Base-by-base conservation (phyloP, 2,888 invertebrate species). In the Drosophila robusta region DNA sequence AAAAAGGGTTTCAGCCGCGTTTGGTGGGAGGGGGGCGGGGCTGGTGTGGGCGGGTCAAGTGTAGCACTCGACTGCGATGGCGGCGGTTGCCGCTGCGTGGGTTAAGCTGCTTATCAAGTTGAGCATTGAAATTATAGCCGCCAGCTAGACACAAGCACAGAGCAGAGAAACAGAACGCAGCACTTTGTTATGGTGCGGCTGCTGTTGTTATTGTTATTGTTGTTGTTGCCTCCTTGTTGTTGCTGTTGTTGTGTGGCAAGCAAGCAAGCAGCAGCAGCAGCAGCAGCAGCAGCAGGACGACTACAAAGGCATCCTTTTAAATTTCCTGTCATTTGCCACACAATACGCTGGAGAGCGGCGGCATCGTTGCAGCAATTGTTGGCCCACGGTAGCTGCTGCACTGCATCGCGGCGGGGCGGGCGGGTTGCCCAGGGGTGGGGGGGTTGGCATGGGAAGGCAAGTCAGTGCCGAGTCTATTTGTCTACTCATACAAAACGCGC, bases 261-360 rank as follows among this genome's bases (percentile, higher is more conserved):
- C 46, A 71, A 65, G 52, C 49, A 41, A 47, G 44, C 45, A 11
- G 60, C 26, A 68, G 36, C 54, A 46, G 45, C 52, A 58, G 46
- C 34, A 62, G 65, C 50, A 61, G 70, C 65, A 80, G 72, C 69
- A 72, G 52, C 45, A 80, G 71, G 76, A 82, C 70, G 78, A 82
- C 81, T 88, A 86, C 88, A 88, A 88, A 88, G 86, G 86, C 86
- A 88, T 86, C 86, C 88, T 88, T 86, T 86, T 86, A 86, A 86
- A 88, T 88, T 88, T 86, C 86, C 88, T 88, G 88, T 88, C 86
- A 86, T 86, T 86, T 86, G 88, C 86, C 81, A 82, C 88, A 85
- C 85, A 86, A 86, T 86, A 86, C 85, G 83, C 88, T 77, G 61
- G 88, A 86, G 85, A 87, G 70, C 80, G 77, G 77, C 77, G 65